phyloP scores from a whole-genome alignment of 2,888 invertebrate species.

The Penaeus monodon region DNA sequence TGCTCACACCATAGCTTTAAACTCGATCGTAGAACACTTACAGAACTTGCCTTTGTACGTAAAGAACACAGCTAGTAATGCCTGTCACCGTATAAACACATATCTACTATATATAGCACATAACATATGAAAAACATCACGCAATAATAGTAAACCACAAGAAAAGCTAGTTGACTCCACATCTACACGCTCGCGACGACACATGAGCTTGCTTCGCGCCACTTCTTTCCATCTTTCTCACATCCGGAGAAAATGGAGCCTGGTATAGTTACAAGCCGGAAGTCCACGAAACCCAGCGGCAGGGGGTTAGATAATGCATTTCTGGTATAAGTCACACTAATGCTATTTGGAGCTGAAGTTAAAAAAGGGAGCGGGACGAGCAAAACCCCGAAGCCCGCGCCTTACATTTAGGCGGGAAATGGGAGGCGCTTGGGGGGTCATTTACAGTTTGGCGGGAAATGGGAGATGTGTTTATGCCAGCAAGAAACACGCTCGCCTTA shows the following conservation, averaged over 20 bases:
- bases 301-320: constrained; percentile 40
- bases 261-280: constrained; percentile 38
- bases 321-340: constrained; percentile 45
- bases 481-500: constrained; percentile 26
- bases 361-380: constrained; percentile 19
- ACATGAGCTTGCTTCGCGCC: too few relatives aligned
- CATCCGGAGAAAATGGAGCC: constrained; percentile 48
- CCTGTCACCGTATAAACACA: too few relatives aligned
- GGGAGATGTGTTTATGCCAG: constrained; percentile 43
- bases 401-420: constrained; percentile 25
- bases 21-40: too few relatives aligned
- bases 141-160: too few relatives aligned
- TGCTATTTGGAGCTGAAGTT: constrained; percentile 20
- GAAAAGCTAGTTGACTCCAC: too few relatives aligned
- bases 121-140: too few relatives aligned
- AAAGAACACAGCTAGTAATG: too few relatives aligned
- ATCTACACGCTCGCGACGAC: too few relatives aligned
- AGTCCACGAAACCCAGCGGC: constrained; percentile 17
- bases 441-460: constrained; percentile 34
- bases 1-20: too few relatives aligned
- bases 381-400: constrained; percentile 4
- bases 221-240: constrained; percentile 12
- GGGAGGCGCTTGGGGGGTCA: background rate
- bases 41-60: too few relatives aligned
- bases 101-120: too few relatives aligned